phyloP scores from a whole-genome alignment of 2,113 vertebrate genomes.

The Turnix velox region DNA sequence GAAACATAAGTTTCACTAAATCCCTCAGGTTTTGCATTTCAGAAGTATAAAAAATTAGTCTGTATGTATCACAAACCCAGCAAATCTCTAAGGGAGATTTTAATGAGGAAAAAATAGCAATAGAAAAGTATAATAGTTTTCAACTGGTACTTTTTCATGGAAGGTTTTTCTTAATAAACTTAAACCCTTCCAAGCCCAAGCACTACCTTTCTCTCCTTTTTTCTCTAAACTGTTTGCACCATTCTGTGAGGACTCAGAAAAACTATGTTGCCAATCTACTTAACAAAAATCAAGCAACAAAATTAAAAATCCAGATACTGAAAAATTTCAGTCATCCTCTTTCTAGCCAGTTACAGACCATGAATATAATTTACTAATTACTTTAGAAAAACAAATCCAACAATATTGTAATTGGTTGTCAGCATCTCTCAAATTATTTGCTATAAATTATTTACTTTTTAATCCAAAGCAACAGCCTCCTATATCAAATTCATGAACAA shows the following conservation, averaged over 20 bases:
- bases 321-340: neutral
- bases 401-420: neutral
- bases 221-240: neutral
- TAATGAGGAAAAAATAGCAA: neutral
- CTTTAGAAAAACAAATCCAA: neutral
- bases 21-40: neutral
- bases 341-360: neutral
- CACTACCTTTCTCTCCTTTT: neutral
- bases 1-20: neutral
- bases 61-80: neutral
- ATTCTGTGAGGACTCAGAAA: neutral
- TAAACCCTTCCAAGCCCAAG: neutral
- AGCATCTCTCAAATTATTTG: neutral
- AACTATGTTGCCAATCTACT: neutral
- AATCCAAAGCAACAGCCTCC: neutral
- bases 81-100: neutral
- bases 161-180: neutral
- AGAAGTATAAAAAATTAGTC: neutral
- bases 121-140: neutral
- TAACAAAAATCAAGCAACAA: neutral
- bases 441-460: conserved; percentile 8
- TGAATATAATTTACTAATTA: neutral
- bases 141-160: neutral
- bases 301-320: neutral
- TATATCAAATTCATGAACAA: neutral